Base-by-base conservation (phyloP, 1,140 invertebrate genomes). In the Vollenhovia emeryi region DNA sequence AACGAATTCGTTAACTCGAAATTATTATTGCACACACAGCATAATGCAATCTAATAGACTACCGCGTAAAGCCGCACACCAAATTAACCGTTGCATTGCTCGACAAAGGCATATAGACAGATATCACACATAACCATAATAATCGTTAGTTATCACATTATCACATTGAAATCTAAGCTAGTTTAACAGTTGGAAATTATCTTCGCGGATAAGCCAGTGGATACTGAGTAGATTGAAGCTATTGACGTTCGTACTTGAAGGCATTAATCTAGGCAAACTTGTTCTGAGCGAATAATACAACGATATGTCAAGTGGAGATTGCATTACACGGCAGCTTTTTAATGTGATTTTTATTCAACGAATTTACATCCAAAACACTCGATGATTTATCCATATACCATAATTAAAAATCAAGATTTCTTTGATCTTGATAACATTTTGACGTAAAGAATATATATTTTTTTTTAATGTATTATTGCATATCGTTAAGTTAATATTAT, bases 141-240 rank as follows among this genome's bases (percentile, higher is more conserved):
- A 57, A 73, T 57, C 5, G 52, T 40, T 36, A n/a, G n/a, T 52
- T 50, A 18, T 50, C 18, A 50, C 48, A 50, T 50, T 50, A 52
- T 66, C 33, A 43, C 27, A 33, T 59, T 45, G 50, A 73, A 82
- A 71, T 82, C 27, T 30, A 40, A 40, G 50, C 13, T 48, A 73
- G 64, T 71, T 69, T 69, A 43, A 57, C 64, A 43, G 11, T 36
- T 52, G n/a, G 21, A 45, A 82, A 82, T 82, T 71, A 71, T 71
- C 24, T 68, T 8, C 8, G 15, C 18, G 9, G 4, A n/a, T 80
- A 71, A 80, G 13, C 21, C 36, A 13, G 33, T 50, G 4, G 24
- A 40, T 80, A 55, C 4, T 24, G 50, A 73, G 33, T 57, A 71
- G 30, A 75, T 18, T 57, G 78, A 43, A 82, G 13, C 24, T 80